phyloP scores from a whole-genome alignment of 1,140 invertebrate genomes.

The Saccostrea echinata region DNA sequence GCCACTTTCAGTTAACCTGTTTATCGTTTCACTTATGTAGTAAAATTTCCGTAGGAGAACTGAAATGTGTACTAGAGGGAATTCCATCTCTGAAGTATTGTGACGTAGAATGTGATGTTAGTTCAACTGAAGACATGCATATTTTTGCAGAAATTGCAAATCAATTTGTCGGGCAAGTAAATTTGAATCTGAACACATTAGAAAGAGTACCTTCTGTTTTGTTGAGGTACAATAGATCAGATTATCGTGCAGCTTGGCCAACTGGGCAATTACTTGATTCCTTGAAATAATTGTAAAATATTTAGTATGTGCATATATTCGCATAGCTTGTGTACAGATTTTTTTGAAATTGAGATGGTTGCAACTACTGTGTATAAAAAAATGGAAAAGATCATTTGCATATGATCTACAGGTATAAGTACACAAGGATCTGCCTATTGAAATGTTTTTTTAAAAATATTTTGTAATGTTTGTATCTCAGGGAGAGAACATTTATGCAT shows the following conservation, averaged over 20 bases:
- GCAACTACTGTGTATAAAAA: too few species aligned
- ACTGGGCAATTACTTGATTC: too few species aligned
- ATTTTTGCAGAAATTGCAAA: neutral
- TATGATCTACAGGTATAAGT: too few species aligned
- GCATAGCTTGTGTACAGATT: too few species aligned
- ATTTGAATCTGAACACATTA: neutral
- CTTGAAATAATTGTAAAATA: too few species aligned
- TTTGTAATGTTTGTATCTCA: too few species aligned
- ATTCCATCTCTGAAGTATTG: neutral
- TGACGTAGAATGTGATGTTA: neutral
- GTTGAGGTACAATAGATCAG: neutral
- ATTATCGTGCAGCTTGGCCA: neutral
- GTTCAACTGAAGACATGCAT: neutral
- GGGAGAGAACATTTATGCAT: too few species aligned
- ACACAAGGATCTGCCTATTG: too few species aligned
- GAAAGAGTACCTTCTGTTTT: neutral
- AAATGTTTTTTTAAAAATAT: too few species aligned
- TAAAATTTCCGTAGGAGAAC: neutral
- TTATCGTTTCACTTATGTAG: neutral
- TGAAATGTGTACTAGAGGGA: constrained; percentile 5
- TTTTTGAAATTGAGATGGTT: too few species aligned
- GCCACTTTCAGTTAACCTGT: neutral
- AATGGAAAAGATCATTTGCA: too few species aligned
- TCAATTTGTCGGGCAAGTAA: constrained; percentile 20
- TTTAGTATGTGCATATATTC: too few species aligned